Conservation (phyloP, 2,797 vertebrate genomes). For the Anguilla pacifica region DNA sequence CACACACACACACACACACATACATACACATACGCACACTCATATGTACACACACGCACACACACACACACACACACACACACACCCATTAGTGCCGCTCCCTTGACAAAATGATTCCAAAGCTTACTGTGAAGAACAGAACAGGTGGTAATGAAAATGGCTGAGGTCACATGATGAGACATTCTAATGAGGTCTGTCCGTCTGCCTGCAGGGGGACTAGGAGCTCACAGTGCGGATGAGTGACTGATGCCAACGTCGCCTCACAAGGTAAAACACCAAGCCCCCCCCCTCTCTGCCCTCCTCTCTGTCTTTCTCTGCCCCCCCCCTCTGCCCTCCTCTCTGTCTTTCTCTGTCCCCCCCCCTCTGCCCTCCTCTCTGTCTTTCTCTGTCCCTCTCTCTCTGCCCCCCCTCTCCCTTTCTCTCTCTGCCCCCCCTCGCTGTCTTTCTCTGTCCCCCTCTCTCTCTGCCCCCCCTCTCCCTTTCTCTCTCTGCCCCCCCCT, state of each 20-base stretch:
- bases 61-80: not conserved
- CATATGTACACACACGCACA: no score
- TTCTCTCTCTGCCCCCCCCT: not conserved
- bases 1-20: not conserved
- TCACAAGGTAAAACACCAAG: slow-evolving; percentile 65
- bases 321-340: not conserved
- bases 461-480: not conserved
- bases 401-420: no score
- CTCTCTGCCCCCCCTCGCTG: no score
- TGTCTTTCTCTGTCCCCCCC: no score
- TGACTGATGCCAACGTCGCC: slow-evolving; percentile 71
- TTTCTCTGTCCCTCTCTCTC: no score
- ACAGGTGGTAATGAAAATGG: not conserved
- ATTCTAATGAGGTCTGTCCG: not conserved
- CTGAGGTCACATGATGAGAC: not conserved
- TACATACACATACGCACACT: no score
- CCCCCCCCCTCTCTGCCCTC: not conserved
- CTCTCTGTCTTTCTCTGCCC: no score
- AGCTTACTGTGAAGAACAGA: not conserved
- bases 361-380: no score
- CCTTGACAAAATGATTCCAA: not conserved
- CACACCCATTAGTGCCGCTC: not conserved
- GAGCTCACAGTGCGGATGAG: slow-evolving; percentile 74
- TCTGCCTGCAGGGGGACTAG: slow-evolving; percentile 49
- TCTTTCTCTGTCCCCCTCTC: not conserved